phyloP scores from a whole-genome alignment of 2,888 invertebrate genomes.

The Scaptomyza tumidula region DNA sequence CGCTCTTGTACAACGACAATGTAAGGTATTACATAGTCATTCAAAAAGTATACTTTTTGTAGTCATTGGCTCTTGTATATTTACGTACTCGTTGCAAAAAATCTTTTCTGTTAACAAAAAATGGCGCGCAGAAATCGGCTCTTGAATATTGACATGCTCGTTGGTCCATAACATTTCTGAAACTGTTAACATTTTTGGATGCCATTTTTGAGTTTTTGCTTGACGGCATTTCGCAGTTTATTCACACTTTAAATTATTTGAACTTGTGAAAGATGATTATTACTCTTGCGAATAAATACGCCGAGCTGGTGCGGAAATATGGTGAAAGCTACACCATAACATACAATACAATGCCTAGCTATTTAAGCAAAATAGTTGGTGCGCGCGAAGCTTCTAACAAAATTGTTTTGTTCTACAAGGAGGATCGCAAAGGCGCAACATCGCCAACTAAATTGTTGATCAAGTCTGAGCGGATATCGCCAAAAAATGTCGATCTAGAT shows the following conservation, averaged over 20 bases:
- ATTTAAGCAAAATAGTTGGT: conserved; percentile 69
- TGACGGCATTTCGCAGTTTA: background rate
- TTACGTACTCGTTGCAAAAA: no score
- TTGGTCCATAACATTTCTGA: conserved; percentile 8
- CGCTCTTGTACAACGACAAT: no score
- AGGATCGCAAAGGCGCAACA: conserved; percentile 47
- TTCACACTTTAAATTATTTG: background rate
- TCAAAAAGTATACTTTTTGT: no score
- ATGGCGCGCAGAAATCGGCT: no score
- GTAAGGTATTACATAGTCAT: no score
- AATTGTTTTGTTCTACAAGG: conserved; percentile 72
- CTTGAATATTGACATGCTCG: no score
- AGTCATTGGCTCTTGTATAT: no score
- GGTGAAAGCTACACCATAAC: conserved; percentile 70
- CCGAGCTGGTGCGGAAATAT: conserved; percentile 71
- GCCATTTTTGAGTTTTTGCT: conserved; percentile 16
- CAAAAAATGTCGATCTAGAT: conserved; percentile 57
- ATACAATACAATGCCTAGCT: conserved; percentile 70
- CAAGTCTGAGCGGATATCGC: conserved; percentile 32
- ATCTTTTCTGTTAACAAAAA: no score
- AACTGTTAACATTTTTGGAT: conserved; percentile 34
- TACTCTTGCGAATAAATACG: conserved; percentile 82
- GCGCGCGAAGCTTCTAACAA: conserved; percentile 59
- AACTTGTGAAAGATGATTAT: conserved; percentile 59
- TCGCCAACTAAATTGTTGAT: conserved; percentile 42